Base-by-base conservation (phyloP, 2,888 invertebrate genomes). In the Lasioglossum zephyrum region DNA sequence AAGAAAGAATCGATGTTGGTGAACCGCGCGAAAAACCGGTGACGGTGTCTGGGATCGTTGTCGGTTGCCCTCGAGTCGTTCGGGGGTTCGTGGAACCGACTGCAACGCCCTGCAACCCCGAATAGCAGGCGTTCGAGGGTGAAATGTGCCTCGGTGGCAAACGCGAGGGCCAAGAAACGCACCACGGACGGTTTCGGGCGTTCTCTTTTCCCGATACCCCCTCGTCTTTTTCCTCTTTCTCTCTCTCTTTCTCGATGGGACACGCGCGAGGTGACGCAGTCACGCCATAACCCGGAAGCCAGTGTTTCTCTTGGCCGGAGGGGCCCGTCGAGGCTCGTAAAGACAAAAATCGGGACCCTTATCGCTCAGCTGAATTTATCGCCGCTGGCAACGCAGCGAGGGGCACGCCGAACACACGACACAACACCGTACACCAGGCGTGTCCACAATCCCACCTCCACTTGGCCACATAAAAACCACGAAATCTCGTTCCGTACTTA, bases 301-400 rank as follows among this genome's bases (percentile, higher is more conserved):
- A 80, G 79, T 86, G 89, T 84, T 85, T 87, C 86, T 75, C 57
- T 85, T 75, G 39, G 87, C 89, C 89, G 81, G 88, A 84, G 83
- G 81, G 79, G 89, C 85, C 91, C 92, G 85, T 53, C 88, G 91
- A 89, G 92, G 87, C 87, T 91, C 90, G 91, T 93, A 93, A 93
- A 94, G 92, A 92, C 93, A 93, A 93, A 94, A 93, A 94, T 93
- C 93, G 90, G 85, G 84, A 82, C 88, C 87, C 92, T 93, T 93
- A 93, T 94, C 93, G 88, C 90, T 80, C 18, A 89, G 88, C 86
- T 80, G 88, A 93, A 93, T 93, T 93, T 93, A 93, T 93, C 89
- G 91, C 89, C 66, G 66, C 60, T 31, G 66, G 66, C 31, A 66
- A 66, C 66, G 66, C 31, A 66, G 36, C 66, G 36, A 66, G 36